Evolutionary conservation across 2,888 invertebrate species (phyloP).

Genomic region (Pristionchus mayeri): DNA sequence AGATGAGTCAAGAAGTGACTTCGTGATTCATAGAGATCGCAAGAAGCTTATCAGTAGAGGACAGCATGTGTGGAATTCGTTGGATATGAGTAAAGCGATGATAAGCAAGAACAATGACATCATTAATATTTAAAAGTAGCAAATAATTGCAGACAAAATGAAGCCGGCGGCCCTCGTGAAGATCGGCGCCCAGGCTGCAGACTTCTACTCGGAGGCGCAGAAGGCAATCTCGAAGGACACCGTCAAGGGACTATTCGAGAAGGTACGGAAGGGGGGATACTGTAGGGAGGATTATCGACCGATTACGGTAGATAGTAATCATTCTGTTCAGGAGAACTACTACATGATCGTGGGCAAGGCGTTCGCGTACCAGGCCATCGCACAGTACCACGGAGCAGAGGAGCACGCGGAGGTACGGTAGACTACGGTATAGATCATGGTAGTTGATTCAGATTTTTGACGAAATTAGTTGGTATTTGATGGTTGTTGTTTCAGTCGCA

Average conservation of each 20-base stretch:
- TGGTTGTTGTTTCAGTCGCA: constrained; percentile 24
- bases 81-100: background rate
- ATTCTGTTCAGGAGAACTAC: constrained; percentile 81
- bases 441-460: background rate
- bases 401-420: constrained; percentile 81
- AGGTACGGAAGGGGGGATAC: constrained; percentile 80
- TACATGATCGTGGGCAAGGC: constrained; percentile 86
- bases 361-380: constrained; percentile 88
- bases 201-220: constrained; percentile 91
- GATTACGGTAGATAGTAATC: background rate
- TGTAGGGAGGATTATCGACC: background rate
- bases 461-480: background rate
- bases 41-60: background rate
- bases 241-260: constrained; percentile 89
- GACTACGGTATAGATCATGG: too few species aligned
- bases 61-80: background rate
- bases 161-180: constrained; percentile 93
- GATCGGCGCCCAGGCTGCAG: constrained; percentile 92
- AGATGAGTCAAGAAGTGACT: background rate
- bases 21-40: background rate
- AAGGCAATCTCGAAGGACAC: constrained; percentile 89
- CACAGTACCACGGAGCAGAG: constrained; percentile 90
- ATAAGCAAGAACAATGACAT: background rate
- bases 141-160: constrained; percentile 86
- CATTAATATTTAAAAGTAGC: background rate